Conservation (phyloP, 2,888 invertebrate species). For the Marasmarcha lunaedactyla region DNA sequence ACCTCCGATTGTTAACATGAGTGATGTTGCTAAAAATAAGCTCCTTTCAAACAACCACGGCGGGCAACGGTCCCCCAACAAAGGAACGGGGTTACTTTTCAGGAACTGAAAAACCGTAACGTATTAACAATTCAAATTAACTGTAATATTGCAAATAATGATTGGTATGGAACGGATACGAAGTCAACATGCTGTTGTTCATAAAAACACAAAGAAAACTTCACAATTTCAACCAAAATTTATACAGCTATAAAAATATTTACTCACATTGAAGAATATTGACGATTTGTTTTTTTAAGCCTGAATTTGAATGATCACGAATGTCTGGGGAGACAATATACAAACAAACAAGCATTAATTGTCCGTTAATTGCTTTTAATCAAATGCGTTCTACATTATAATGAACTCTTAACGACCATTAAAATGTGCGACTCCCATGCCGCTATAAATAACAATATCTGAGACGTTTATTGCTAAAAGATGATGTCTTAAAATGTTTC, state of each 20-base stretch:
- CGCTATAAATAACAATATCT: no score
- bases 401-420: conserved; percentile 54
- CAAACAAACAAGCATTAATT: conserved; percentile 50
- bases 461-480: no score
- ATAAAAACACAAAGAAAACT: no score
- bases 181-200: neutral
- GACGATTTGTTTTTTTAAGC: no score
- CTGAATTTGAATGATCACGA: neutral
- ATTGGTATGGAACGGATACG: conserved; percentile 6
- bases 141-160: conserved; percentile 11
- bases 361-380: conserved; percentile 64
- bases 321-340: conserved; percentile 20
- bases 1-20: conserved; percentile 35
- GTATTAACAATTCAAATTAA: conserved; percentile 33
- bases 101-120: conserved; percentile 27
- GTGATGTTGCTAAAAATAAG: conserved; percentile 40
- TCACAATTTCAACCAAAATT: no score
- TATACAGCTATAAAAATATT: no score
- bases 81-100: conserved; percentile 41
- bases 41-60: conserved; percentile 33
- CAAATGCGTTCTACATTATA: conserved; percentile 68
- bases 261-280: no score
- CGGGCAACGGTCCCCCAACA: conserved; percentile 40
- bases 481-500: no score
- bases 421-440: neutral